These are phyloP conservation scores for Gnathonemus echidnorhynchus DNA, from an alignment of 2,113 vertebrate genomes.

Conservation along the genomic window DNA sequence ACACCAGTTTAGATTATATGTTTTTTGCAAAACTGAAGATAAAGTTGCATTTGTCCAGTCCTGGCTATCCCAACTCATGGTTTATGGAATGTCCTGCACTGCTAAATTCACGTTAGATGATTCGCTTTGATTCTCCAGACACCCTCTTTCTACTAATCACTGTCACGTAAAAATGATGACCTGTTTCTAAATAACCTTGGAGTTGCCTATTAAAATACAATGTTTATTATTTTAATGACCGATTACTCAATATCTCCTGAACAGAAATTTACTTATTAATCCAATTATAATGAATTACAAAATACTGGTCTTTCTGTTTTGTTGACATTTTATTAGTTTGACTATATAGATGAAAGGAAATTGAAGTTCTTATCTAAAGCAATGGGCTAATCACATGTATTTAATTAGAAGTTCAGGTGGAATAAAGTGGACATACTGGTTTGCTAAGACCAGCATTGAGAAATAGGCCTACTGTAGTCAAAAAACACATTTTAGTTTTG, in stretches of 20 bases:
- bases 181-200: not conserved
- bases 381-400: not conserved
- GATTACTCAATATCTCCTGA: not conserved
- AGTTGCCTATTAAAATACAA: not conserved
- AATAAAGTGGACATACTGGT: not conserved
- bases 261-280: not conserved
- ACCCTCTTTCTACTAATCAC: not conserved
- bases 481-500: not conserved
- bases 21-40: not conserved
- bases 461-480: not conserved
- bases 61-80: not conserved
- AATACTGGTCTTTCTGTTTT: not conserved
- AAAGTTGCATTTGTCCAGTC: not conserved
- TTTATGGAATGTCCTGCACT: not conserved
- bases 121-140: not conserved
- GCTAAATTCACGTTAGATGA: not conserved
- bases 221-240: not conserved
- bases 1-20: not conserved
- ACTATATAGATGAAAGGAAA: not conserved
- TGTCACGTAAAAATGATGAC: not conserved
- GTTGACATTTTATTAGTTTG: not conserved
- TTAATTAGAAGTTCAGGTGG: not conserved
- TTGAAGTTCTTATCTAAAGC: not conserved
- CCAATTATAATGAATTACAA: not conserved
- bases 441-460: not conserved